Evolutionary conservation across 2,797 vertebrate genomes (phyloP).

Genomic region (Enteromius mattozi): DNA sequence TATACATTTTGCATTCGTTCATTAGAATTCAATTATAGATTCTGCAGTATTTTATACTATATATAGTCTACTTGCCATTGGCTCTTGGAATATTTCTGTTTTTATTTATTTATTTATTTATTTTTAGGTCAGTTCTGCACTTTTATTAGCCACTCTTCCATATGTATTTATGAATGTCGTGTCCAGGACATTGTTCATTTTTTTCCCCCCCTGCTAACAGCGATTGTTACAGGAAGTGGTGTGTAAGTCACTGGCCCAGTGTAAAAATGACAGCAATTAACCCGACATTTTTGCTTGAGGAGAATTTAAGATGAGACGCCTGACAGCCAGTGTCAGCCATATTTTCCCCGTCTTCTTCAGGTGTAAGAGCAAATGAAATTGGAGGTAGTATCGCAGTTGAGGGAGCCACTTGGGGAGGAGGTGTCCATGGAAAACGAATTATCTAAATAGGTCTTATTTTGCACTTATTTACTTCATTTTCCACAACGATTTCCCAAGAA

Average conservation of each 20-base stretch:
- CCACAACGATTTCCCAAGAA: conserved; percentile 19
- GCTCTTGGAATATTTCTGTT: neutral
- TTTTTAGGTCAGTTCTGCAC: neutral
- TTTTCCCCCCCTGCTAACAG: conserved; percentile 69
- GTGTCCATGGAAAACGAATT: conserved; percentile 85
- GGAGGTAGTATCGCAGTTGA: conserved; percentile 88
- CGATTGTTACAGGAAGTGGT: conserved; percentile 85
- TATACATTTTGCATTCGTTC: neutral
- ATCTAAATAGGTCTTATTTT: conserved; percentile 86
- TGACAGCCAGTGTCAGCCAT: conserved; percentile 98
- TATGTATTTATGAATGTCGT: conserved; percentile 37
- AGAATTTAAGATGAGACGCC: conserved; percentile 96
- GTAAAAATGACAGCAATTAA: conserved; percentile 99
- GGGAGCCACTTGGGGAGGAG: conserved; percentile 85
- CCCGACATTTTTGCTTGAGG: conserved; percentile 99
- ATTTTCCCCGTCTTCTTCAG: conserved; percentile 67
- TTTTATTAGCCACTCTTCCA: conserved; percentile 39
- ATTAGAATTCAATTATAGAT: neutral
- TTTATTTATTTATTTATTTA: neutral
- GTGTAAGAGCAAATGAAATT: conserved; percentile 97
- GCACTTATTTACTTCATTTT: conserved; percentile 19
- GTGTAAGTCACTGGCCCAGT: conserved; percentile 95
- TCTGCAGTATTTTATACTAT: conserved; percentile 1
- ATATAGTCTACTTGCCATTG: neutral
- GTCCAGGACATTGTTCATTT: conserved; percentile 76